Conservation (phyloP, 2,797 vertebrate species). For the Perodicticus potto region DNA sequence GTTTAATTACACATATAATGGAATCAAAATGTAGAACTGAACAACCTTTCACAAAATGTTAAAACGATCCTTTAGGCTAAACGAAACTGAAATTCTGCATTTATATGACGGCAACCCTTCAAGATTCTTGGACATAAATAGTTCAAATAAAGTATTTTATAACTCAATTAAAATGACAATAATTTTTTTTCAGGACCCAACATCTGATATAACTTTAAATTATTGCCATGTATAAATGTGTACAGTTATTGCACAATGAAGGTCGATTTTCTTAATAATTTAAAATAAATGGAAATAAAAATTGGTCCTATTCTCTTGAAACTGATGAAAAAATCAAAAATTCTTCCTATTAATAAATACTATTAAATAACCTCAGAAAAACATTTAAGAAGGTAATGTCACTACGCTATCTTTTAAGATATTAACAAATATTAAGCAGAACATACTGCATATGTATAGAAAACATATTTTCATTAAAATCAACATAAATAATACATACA, state of each 20-base stretch:
- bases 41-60: slow-evolving; percentile 83
- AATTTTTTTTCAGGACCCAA: slow-evolving; percentile 43
- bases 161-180: slow-evolving; percentile 77
- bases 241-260: slow-evolving; percentile 52
- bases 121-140: slow-evolving; percentile 72
- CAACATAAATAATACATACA: slow-evolving; percentile 73
- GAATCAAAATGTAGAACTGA: slow-evolving; percentile 80
- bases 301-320: slow-evolving; percentile 37
- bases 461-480: slow-evolving; percentile 66
- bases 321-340: slow-evolving; percentile 55
- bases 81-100: slow-evolving; percentile 79
- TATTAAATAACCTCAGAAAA: slow-evolving; percentile 48
- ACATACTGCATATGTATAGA: slow-evolving; percentile 39
- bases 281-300: slow-evolving; percentile 70
- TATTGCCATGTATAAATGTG: slow-evolving; percentile 64
- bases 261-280: slow-evolving; percentile 65
- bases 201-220: slow-evolving; percentile 69
- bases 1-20: slow-evolving; percentile 83
- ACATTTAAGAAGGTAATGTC: slow-evolving; percentile 36
- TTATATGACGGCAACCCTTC: slow-evolving; percentile 75
- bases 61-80: slow-evolving; percentile 82
- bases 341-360: slow-evolving; percentile 52
- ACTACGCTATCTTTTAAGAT: slow-evolving; percentile 57
- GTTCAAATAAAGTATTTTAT: slow-evolving; percentile 71
- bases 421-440: slow-evolving; percentile 65